A percentile compares a stretch with the other conserved stretches of the same genome.
Conservation (phyloP, 2,113 vertebrate genomes). For the Pontoporia blainvillei region DNA sequence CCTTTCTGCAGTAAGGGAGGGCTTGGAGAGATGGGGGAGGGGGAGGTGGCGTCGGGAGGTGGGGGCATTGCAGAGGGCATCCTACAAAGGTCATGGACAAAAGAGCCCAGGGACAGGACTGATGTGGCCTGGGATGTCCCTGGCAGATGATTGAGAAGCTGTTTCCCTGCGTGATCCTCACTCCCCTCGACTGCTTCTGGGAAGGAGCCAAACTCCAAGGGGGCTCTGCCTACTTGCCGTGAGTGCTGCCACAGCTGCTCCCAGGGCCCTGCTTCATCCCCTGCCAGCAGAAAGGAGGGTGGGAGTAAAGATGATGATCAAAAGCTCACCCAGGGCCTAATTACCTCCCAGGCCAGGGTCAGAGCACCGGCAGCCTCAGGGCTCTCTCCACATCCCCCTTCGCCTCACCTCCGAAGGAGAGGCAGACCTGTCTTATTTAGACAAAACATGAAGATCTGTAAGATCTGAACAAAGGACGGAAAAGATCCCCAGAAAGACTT, state of each 20-base stretch:
- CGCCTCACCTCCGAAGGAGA: neutral
- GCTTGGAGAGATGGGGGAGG: neutral
- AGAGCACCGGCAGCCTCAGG: neutral
- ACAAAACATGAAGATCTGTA: neutral
- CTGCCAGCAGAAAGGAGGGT: neutral
- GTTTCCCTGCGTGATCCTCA: conserved; percentile 98
- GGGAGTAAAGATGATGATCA: neutral
- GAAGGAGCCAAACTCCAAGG: conserved; percentile 98
- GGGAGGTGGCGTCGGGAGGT: neutral
- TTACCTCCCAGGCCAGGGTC: neutral
- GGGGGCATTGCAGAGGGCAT: neutral
- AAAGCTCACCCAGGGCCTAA: neutral
- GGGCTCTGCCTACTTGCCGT: conserved; percentile 98
- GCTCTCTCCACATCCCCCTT: neutral
- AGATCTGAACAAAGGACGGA: neutral
- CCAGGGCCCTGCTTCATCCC: neutral
- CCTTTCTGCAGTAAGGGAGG: neutral
- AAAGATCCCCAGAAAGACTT: neutral
- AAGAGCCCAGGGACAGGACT: neutral
- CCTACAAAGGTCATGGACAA: neutral
- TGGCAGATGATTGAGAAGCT: conserved; percentile 98
- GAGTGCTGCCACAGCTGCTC: conserved; percentile 78
- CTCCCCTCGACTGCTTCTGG: conserved; percentile 99
- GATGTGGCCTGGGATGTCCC: neutral
- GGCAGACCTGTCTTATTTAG: neutral